Conservation (phyloP, 2,113 vertebrate genomes). For the Catharus minimus region DNA sequence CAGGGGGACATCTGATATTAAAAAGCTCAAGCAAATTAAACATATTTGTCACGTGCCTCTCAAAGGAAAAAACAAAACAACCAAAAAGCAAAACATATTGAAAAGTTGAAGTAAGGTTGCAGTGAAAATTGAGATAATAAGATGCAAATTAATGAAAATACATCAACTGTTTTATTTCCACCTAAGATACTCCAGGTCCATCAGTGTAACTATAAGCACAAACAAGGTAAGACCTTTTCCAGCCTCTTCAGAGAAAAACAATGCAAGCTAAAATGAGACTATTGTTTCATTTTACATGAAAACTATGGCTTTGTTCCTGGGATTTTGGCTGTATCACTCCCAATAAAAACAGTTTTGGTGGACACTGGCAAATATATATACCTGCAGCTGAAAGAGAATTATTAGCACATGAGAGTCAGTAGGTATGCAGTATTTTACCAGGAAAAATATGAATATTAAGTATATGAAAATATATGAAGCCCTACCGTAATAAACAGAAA, state of each 20-base stretch:
- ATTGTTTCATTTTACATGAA: not conserved
- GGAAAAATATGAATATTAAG: not conserved
- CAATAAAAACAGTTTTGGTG: not conserved
- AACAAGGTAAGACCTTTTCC: not conserved
- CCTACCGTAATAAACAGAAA: not conserved
- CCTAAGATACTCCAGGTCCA: not conserved
- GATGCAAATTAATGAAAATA: not conserved
- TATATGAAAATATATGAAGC: not conserved
- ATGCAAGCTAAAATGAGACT: not conserved
- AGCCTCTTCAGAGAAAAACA: not conserved
- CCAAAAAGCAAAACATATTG: not conserved
- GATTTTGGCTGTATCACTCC: not conserved
- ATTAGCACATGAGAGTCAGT: not conserved
- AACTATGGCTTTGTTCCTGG: not conserved
- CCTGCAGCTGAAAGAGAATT: not conserved
- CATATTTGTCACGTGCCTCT: conserved; percentile 10
- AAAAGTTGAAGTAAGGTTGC: not conserved
- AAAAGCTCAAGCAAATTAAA: not conserved
- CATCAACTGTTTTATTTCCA: not conserved
- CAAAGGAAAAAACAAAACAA: not conserved
- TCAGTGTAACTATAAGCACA: not conserved
- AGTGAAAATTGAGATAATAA: not conserved
- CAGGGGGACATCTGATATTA: not conserved
- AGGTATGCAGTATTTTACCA: not conserved
- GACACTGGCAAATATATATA: conserved; percentile 14